Conservation (phyloP, 2,888 invertebrate genomes). For the Fragum fragum region DNA sequence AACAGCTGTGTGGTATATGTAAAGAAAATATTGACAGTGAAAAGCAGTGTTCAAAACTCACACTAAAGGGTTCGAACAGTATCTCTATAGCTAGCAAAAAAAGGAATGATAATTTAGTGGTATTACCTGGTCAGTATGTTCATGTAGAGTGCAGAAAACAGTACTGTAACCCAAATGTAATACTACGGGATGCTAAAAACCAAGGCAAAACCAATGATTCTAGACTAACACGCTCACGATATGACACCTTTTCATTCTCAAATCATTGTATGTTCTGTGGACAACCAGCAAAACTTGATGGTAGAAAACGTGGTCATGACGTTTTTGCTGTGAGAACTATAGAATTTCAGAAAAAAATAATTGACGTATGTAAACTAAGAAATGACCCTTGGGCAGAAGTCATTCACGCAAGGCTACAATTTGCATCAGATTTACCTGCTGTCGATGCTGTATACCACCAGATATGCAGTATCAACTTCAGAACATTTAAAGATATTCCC, state of each 20-base stretch:
- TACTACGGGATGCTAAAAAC: not conserved
- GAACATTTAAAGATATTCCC: constrained; percentile 38
- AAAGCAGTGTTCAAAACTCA: no score
- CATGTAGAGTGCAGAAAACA: constrained; percentile 20
- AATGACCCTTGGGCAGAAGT: constrained; percentile 32
- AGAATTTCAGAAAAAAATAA: constrained; percentile 31
- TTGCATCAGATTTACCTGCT: constrained; percentile 61
- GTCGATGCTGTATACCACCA: constrained; percentile 68
- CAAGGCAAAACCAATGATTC: not conserved
- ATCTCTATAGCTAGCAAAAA: constrained; percentile 12
- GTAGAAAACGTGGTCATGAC: constrained; percentile 13
- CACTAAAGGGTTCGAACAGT: constrained; percentile 20
- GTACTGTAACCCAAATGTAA: constrained; percentile 9
- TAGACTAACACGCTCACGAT: not conserved
- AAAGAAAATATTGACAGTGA: no score
- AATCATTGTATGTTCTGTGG: constrained; percentile 48
- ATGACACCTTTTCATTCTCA: constrained; percentile 7
- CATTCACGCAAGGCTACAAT: constrained; percentile 41
- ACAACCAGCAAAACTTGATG: constrained; percentile 12
- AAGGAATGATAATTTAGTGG: not conserved
- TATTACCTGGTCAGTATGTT: constrained; percentile 10
- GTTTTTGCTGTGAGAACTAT: constrained; percentile 29
- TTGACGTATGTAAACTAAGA: constrained; percentile 17
- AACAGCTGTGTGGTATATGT: no score
- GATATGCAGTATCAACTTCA: constrained; percentile 63